These are phyloP conservation scores for Cettia cetti DNA, from an alignment of 2,113 vertebrate species.

Conservation along the genomic window DNA sequence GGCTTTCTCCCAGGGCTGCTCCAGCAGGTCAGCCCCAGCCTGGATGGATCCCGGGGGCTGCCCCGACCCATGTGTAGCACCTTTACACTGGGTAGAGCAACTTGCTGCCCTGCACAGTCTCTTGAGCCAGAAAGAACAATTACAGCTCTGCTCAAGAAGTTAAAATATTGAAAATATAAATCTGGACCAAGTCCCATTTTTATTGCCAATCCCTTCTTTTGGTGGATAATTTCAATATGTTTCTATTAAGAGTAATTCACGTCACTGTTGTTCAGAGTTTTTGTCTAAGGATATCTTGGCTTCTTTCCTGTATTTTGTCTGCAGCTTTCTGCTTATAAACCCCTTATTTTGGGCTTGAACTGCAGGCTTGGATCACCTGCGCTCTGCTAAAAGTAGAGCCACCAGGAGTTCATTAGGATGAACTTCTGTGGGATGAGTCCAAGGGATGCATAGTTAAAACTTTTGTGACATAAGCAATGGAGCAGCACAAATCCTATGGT, in stretches of 20 bases:
- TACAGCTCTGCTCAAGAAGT: neutral
- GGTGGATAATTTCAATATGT: neutral
- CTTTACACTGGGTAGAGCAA: neutral
- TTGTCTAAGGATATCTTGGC: neutral
- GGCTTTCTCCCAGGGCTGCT: neutral
- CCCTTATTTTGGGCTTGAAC: neutral
- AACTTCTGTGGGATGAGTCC: neutral
- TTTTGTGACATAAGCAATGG: neutral
- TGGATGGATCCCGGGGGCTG: accelerated
- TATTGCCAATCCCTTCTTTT: neutral
- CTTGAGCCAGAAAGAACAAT: neutral
- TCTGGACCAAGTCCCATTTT: neutral
- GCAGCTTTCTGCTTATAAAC: neutral
- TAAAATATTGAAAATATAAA: neutral
- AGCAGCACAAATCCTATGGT: neutral
- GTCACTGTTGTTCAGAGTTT: neutral
- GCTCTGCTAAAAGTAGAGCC: neutral
- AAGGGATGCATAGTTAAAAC: neutral
- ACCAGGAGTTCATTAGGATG: neutral
- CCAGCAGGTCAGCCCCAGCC: neutral
- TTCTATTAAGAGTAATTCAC: neutral
- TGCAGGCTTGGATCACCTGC: neutral
- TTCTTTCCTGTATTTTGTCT: neutral
- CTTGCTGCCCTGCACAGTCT: neutral
- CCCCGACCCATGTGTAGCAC: accelerated